These are phyloP conservation scores for Calliopsis andreniformis DNA, from an alignment of 1,140 invertebrate genomes.

Conservation along the genomic window DNA sequence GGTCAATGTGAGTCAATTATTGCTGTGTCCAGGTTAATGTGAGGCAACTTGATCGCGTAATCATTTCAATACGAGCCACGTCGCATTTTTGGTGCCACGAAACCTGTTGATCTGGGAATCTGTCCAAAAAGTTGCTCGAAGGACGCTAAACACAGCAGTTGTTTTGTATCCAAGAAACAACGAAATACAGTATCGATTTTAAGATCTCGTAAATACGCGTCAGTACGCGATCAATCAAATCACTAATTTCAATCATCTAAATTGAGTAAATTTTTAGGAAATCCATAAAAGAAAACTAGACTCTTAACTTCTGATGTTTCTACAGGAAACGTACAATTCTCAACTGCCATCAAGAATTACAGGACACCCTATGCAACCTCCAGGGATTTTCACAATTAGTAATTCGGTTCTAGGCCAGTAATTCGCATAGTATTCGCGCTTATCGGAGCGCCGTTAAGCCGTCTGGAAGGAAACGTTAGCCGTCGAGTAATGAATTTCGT, in stretches of 20 bases:
- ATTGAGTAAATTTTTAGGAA: too few relatives aligned
- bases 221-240: too few relatives aligned
- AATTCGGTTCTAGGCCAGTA: slow-evolving; percentile 12
- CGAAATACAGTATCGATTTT: too few relatives aligned
- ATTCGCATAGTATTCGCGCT: slow-evolving; percentile 24
- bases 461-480: slow-evolving; percentile 32
- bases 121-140: slow-evolving; percentile 40
- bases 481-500: slow-evolving; percentile 42
- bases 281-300: too few relatives aligned
- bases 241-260: too few relatives aligned
- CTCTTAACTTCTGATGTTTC: too few relatives aligned
- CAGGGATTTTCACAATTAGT: not conserved
- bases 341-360: too few relatives aligned
- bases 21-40: not conserved
- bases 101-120: slow-evolving; percentile 54
- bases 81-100: slow-evolving; percentile 26
- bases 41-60: slow-evolving; percentile 8
- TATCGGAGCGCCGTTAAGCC: slow-evolving; percentile 18
- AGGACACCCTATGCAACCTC: not conserved
- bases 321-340: too few relatives aligned
- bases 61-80: slow-evolving; percentile 11
- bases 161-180: too few relatives aligned
- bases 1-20: not conserved
- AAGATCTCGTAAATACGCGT: too few relatives aligned
- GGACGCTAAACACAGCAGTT: slow-evolving; percentile 14